These are phyloP conservation scores for Choristoneura fumiferana DNA, from an alignment of 1,140 invertebrate genomes.

Conservation along the genomic window DNA sequence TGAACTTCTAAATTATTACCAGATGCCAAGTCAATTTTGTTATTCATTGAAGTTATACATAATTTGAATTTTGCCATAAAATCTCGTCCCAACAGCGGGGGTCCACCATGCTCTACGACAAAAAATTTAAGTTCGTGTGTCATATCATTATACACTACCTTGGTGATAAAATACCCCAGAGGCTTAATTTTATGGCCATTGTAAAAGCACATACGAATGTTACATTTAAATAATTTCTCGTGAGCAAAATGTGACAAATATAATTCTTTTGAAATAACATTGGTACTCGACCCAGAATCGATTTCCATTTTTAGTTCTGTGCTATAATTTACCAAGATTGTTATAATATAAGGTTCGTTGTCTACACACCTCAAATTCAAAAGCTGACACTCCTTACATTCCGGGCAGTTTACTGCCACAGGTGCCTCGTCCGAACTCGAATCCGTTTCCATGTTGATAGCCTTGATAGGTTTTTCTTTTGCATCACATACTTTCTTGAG, in stretches of 20 bases:
- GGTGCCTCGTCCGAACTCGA: too few relatives aligned
- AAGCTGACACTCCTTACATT: slow-evolving; percentile 6
- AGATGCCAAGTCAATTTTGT: neutral
- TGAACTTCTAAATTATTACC: neutral
- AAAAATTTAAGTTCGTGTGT: neutral
- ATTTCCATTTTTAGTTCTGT: slow-evolving; percentile 1
- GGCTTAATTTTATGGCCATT: slow-evolving; percentile 21
- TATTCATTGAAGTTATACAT: neutral
- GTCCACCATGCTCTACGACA: slow-evolving; percentile 12
- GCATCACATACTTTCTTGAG: neutral
- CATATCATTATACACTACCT: neutral
- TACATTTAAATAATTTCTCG: neutral
- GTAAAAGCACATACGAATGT: slow-evolving; percentile 15
- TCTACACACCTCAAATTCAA: slow-evolving; percentile 15
- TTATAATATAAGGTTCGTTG: neutral
- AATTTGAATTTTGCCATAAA: slow-evolving; percentile 16
- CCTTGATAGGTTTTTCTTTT: neutral
- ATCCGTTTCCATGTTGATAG: neutral
- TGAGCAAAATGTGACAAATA: neutral
- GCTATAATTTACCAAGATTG: neutral
- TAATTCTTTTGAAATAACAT: slow-evolving; percentile 4
- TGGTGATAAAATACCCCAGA: neutral
- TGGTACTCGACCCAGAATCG: slow-evolving; percentile 13
- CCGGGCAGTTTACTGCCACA: neutral
- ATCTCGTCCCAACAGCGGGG: slow-evolving; percentile 10